Evolutionary conservation across 2,888 invertebrate genomes (phyloP).

Genomic region (Augiades crinisus): DNA sequence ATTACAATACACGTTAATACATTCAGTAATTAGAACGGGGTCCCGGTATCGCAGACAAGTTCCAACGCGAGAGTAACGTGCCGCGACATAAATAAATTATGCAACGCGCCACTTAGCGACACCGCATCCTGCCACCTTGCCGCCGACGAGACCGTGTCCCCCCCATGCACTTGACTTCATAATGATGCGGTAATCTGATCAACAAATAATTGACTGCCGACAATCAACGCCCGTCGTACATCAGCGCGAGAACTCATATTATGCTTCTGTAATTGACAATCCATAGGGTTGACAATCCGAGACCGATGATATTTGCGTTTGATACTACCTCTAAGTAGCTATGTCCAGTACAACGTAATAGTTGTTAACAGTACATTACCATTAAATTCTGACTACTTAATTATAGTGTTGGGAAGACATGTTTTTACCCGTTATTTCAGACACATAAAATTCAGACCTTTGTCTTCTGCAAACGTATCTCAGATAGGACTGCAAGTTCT

Average conservation of each 20-base stretch:
- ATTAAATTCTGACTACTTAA: no score
- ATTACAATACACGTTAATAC: slow-evolving; percentile 27
- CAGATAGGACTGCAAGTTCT: no score
- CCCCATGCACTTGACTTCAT: slow-evolving; percentile 32
- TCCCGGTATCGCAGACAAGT: slow-evolving; percentile 49
- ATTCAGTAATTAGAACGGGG: slow-evolving; percentile 47
- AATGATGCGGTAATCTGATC: slow-evolving; percentile 35
- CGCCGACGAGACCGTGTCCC: slow-evolving; percentile 22
- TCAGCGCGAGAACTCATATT: slow-evolving; percentile 1
- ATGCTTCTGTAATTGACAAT: neutral
- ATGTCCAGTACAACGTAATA: no score
- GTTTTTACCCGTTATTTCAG: no score
- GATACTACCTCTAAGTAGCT: no score
- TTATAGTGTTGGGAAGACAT: no score
- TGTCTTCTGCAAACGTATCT: no score
- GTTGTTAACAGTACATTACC: no score
- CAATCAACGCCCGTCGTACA: slow-evolving; percentile 6
- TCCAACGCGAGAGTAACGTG: slow-evolving; percentile 66
- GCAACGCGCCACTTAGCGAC: slow-evolving; percentile 65
- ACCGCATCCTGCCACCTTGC: slow-evolving; percentile 41
- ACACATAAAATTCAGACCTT: no score
- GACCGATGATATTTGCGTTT: no score
- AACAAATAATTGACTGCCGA: slow-evolving; percentile 27
- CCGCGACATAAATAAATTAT: slow-evolving; percentile 76
- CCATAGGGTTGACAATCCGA: neutral